A percentile compares a stretch with the other conserved stretches of the same genome.
These are phyloP conservation scores for Drosophila takahashii DNA, from an alignment of 1,140 invertebrate species.

Conservation along the genomic window DNA sequence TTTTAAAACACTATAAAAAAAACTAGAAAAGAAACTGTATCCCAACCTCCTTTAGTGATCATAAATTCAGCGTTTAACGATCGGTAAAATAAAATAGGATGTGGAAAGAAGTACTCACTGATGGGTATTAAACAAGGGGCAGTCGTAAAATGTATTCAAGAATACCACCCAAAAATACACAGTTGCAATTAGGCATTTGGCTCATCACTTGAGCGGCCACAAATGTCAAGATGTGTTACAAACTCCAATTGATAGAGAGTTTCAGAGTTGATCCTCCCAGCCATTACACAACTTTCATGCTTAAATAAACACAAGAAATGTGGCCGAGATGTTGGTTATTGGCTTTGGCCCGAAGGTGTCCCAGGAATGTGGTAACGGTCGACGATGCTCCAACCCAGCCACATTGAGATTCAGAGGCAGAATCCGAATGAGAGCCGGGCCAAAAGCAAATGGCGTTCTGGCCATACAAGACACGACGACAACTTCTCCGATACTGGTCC, in stretches of 20 bases:
- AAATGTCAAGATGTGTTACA: constrained; percentile 36
- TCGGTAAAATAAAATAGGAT: constrained; percentile 52
- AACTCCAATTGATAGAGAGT: constrained; percentile 25
- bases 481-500: constrained; percentile 68
- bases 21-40: background rate
- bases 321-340: constrained; percentile 33
- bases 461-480: constrained; percentile 57
- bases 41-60: constrained; percentile 9
- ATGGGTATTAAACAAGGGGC: constrained; percentile 51
- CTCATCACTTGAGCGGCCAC: constrained; percentile 30
- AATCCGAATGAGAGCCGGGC: constrained; percentile 22
- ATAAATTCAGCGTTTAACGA: constrained; percentile 66
- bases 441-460: constrained; percentile 72
- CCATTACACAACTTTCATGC: constrained; percentile 63
- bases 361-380: constrained; percentile 76
- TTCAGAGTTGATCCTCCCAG: constrained; percentile 8
- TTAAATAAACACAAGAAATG: constrained; percentile 58
- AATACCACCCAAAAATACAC: background rate
- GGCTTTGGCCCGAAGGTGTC: constrained; percentile 53
- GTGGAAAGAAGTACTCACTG: constrained; percentile 51
- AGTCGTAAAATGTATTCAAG: constrained; percentile 51
- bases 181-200: constrained; percentile 41
- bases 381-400: constrained; percentile 22
- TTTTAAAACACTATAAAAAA: background rate
- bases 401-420: constrained; percentile 6